These are phyloP conservation scores for Sminthopsis crassicaudata DNA, from an alignment of 2,113 vertebrate genomes.

Conservation along the genomic window DNA sequence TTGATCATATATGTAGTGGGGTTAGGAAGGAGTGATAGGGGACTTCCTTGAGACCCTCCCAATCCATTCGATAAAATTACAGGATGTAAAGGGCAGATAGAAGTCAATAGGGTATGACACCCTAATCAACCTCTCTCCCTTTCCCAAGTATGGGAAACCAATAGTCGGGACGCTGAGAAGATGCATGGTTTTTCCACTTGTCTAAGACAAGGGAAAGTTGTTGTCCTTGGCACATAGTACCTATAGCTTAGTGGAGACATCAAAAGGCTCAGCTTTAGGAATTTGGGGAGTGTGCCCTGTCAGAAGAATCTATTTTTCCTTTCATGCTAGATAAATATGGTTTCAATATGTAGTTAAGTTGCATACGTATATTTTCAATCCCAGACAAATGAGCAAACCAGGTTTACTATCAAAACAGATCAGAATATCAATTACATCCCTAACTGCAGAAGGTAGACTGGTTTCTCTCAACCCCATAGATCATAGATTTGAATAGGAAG, in stretches of 20 bases:
- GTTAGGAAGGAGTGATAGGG: background rate
- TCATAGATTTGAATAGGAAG: background rate
- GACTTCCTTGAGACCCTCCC: background rate
- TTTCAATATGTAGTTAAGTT: background rate
- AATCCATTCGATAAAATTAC: background rate
- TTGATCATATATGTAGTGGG: background rate
- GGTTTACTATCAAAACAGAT: background rate
- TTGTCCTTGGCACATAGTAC: background rate
- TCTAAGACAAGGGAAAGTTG: background rate
- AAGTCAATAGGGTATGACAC: background rate
- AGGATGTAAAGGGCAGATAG: background rate
- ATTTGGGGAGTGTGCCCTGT: background rate
- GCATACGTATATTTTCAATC: background rate
- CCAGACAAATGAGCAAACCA: slow-evolving; percentile 1
- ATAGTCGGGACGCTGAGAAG: background rate
- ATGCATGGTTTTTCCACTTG: background rate
- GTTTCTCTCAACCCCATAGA: background rate
- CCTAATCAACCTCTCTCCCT: background rate
- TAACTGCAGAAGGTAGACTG: background rate
- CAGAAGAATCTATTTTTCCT: background rate
- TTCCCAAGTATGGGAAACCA: background rate
- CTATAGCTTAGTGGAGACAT: slow-evolving; percentile 5
- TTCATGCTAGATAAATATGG: background rate
- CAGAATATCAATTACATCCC: background rate
- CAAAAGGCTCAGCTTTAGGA: background rate